Base-by-base conservation (phyloP, 2,113 vertebrate genomes). In the Lucifuga dentata region DNA sequence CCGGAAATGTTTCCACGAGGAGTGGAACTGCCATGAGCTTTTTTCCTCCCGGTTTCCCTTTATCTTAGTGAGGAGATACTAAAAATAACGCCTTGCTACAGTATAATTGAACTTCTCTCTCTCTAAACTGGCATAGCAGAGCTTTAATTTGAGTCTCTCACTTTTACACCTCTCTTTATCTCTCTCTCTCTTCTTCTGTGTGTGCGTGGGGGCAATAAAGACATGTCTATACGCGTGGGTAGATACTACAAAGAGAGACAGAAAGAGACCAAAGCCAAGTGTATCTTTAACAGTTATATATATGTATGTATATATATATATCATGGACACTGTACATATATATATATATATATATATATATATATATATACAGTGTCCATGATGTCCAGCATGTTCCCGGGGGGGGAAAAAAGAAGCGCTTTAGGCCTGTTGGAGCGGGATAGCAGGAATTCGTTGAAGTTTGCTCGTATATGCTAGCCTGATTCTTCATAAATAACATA, bases 211-310 rank as follows among this genome's bases (percentile, higher is more conserved):
- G 32, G 19, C 38, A 33, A 35, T 58, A 9, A 53, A 24, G 8
- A 57, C 71, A 20, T 39, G 76, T 79, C 55, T 77, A 32, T 51
- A 64, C 21, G 86, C 64, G 87, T 88, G 86, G 86, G 86, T 24
- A 75, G 86, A 79, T 66, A 85, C 83, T 62, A 77, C 50, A 48
- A 73, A 59, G 29, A 59, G 16, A 43, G 55, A 43, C 20, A 11
- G 64, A 55, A 11, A 58, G 20, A 50, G 16, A 36, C 24, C 46
- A 71, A 53, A 71, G 70, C 60, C 71, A 68, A 76, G 78, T 62
- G 44, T 52, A 32, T 62, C 19, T 26, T 20, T 29, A 29, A 29
- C 26, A 29, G 26, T 29, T 29, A n/a, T n/a, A n/a, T n/a, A n/a
- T n/a, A n/a, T n/a, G n/a, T n/a, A n/a, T n/a, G n/a, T n/a, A n/a